These are phyloP conservation scores for Cosmopolites sordidus DNA, from an alignment of 2,888 invertebrate species.

Conservation along the genomic window DNA sequence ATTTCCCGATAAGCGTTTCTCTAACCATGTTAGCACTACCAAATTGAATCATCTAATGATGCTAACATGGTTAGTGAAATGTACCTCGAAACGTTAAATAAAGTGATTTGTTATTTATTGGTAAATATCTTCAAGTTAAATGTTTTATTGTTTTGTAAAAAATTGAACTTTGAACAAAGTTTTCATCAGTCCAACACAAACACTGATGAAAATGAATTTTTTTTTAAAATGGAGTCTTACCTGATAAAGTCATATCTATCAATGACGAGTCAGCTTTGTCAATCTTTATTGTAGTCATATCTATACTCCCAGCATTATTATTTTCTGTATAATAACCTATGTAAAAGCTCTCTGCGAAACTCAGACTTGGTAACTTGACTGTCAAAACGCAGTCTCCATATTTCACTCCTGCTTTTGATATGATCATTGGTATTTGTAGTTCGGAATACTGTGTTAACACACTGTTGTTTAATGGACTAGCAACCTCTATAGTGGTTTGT, in stretches of 20 bases:
- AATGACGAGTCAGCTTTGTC: conserved; percentile 2
- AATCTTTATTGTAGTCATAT: neutral
- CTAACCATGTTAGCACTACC: no score
- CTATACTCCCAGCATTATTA: conserved; percentile 5
- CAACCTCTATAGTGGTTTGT: conserved; percentile 2
- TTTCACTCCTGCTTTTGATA: conserved; percentile 10
- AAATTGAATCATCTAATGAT: no score
- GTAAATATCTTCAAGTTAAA: no score
- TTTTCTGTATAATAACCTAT: conserved; percentile 23
- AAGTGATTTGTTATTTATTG: no score
- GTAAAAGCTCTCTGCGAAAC: conserved; percentile 22
- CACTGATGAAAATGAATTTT: no score
- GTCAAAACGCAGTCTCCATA: conserved; percentile 14
- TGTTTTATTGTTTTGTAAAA: no score
- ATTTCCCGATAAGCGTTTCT: no score
- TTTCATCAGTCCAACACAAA: no score
- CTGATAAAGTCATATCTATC: conserved; percentile 9
- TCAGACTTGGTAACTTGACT: conserved; percentile 11
- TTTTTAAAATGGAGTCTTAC: no score
- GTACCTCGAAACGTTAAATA: no score
- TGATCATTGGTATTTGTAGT: conserved; percentile 5
- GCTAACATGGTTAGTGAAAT: no score
- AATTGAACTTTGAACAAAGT: no score
- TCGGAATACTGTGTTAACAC: conserved; percentile 11
- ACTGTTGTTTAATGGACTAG: conserved; percentile 4